Evolutionary conservation across 2,797 vertebrate genomes (phyloP), one percentile per base, ranked within the genome.

Genomic region (Hephaestus fuliginosus): DNA sequence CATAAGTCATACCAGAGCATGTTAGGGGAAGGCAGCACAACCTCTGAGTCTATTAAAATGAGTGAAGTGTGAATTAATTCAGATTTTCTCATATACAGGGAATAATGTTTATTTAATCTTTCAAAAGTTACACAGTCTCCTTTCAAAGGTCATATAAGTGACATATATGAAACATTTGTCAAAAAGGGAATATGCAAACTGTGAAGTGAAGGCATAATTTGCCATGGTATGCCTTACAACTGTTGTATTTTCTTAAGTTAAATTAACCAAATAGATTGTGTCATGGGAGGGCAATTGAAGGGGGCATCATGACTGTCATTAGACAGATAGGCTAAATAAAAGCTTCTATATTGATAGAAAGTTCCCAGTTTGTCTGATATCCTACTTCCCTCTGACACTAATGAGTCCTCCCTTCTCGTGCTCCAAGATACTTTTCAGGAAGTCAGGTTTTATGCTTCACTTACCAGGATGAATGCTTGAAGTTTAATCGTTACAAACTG

Each of bases 121-220:
- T 44, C 0, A 46, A 9, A 65, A 57, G 61, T 71, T 55, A 71
- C 17, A 44, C 13, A 60, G 52, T 78, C 11, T n/a, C 9, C 2
- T 39, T 73, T 71, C 44, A 66, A 82, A 57, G 18, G 14, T 8
- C 12, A 5, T 39, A 22, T 8, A 63, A 48, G 22, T 30, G 25
- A 43, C 2, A 2, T 52, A 43, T 64, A 52, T 69, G 49, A 62
- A 76, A 56, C 17, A 71, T 39, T 46, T 68, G 51, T 86, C 13
- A 51, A 74, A 87, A 91, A 88, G 82, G 87, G 90, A 90, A 89
- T 72, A 65, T 72, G 44, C 41, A 74, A 81, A 85, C 83, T 87
- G 88, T 90, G 82, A 91, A 84, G 53, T 39, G 8, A 70, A 60
- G 44, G 51, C 13, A 20, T 52, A 25, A 61, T 43, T 33, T 77